Evolutionary conservation across 2,113 vertebrate species (phyloP).

Genomic region (Melanostigma gelatinosum): DNA sequence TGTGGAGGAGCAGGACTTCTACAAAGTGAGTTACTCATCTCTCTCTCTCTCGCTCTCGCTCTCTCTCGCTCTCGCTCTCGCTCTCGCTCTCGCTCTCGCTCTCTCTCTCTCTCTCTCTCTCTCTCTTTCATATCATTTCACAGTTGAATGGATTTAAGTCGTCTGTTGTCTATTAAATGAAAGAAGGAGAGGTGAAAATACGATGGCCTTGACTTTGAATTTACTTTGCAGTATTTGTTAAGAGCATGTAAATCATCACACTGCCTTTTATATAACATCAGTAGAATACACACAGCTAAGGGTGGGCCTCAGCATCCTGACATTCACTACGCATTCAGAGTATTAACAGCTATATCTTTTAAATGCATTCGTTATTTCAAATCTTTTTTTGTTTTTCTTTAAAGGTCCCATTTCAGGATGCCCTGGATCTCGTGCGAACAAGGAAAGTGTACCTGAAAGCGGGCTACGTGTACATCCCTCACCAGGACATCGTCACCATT

Average conservation of each 20-base stretch:
- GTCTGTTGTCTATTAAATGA: slow-evolving; percentile 18
- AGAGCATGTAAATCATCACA: slow-evolving; percentile 33
- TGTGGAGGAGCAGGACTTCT: slow-evolving; percentile 83
- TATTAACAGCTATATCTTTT: neutral
- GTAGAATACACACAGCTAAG: neutral
- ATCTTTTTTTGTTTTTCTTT: slow-evolving; percentile 4
- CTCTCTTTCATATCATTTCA: slow-evolving; percentile 29
- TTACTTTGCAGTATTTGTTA: slow-evolving; percentile 12
- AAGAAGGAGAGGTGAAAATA: slow-evolving; percentile 5
- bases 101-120: too few species aligned
- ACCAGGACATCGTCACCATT: slow-evolving; percentile 89
- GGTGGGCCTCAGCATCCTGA: slow-evolving; percentile 5
- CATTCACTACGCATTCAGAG: neutral
- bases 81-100: too few species aligned
- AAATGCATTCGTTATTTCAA: slow-evolving; percentile 4
- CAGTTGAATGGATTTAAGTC: slow-evolving; percentile 28
- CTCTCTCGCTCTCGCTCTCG: too few species aligned
- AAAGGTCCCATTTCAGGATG: slow-evolving; percentile 94
- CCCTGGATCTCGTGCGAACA: slow-evolving; percentile 90
- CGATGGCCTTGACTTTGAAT: slow-evolving; percentile 25
- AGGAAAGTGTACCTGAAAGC: slow-evolving; percentile 91
- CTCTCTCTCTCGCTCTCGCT: too few species aligned
- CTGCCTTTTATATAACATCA: neutral
- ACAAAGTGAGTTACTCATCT: slow-evolving; percentile 92
- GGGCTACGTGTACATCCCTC: slow-evolving; percentile 91